Base-by-base conservation (phyloP, 2,888 invertebrate species). In the Spodoptera picta region DNA sequence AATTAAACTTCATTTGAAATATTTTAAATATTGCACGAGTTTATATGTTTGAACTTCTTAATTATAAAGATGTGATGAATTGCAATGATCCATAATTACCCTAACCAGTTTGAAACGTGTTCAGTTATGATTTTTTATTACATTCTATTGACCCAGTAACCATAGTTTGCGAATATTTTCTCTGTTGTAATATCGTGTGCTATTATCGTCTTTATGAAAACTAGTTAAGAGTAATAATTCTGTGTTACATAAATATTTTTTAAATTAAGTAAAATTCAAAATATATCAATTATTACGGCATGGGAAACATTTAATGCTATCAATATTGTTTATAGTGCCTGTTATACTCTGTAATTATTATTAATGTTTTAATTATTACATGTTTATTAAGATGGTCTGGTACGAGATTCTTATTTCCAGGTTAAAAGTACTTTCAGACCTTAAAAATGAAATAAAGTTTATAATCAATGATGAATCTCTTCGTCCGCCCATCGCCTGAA, bases 401-500 rank as follows among this genome's bases (percentile, higher is more conserved):
- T 36, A 2, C 9, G 4, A 36, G 7, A 36, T 36, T 7, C 36
- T 9, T 6, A 6, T 7, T 36, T 36, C 2, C 6, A 7, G 12
- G 10, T 3, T 23, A 3, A 24, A n/a, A 2, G 3, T 36, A 36
- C 45, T 0, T 10, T 19, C 4, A 49, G 4, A n/a, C 42, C 2
- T 64, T 75, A 31, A 49, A 54, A 75, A 43, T 54, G 50, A n/a
- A 36, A 53, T 57, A 51, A 52, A 60, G 10, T 27, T 36, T 27
- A 64, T 49, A 60, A 66, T 74, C 58, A 49, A 71, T 72, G 63
- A 73, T 65, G 41, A 46, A 70, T 58, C 60, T 27, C 61, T 43
- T 43, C 78, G 81, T 62, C 78, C 82, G 86, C 82, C 82, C 83
- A 86, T 76, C 85, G 85, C 89, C 89, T 78, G 89, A 90, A 90